Evolutionary conservation across 1,140 invertebrate genomes (phyloP), one percentile per base, ranked within the genome.

Genomic region (Scaptomyza hsui): DNA sequence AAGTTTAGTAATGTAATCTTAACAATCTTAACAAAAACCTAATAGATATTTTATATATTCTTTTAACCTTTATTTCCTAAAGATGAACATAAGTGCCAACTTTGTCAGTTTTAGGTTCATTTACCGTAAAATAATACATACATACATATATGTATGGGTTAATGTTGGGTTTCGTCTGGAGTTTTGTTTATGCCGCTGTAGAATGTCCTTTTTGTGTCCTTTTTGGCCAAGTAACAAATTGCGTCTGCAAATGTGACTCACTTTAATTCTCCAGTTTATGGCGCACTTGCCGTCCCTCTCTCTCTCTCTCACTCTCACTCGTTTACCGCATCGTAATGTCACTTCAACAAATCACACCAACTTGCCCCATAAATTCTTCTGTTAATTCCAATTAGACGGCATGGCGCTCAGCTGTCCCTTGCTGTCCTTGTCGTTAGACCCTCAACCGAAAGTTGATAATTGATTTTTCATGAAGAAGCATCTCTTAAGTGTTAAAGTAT

Each of bases 251-350:
- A 72, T 79, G 77, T 73, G 75, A 68, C 64, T 78, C 78, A 62
- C 60, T 76, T 42, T 64, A 42, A 45, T 21, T 57, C 56, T 68
- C 47, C 52, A 67, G 56, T 70, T 77, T 69, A 56, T 61, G 76
- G 55, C 64, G 72, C 61, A 78, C 61, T 78, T 78, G 63, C 61
- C 39, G 51, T 44, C 49, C 24, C 6, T 51, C 13, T 51, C 24
- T 13, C 3, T 29, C 48, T 51, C 0, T 12, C 26, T 24, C 4
- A 1, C 35, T 16, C 53, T 75, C 55, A 65, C 69, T 53, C 71
- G 63, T 72, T 83, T 83, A 78, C 79, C 79, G 79, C 79, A 83
- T 83, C 75, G 78, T 78, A 83, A 83, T 83, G 79, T 83, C 78
- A 75, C 70, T 81, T 80, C 78, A 74, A 83, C 79, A 83, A 83